These are phyloP conservation scores for Cephus spinipes DNA, from an alignment of 2,888 invertebrate species.

Conservation along the genomic window DNA sequence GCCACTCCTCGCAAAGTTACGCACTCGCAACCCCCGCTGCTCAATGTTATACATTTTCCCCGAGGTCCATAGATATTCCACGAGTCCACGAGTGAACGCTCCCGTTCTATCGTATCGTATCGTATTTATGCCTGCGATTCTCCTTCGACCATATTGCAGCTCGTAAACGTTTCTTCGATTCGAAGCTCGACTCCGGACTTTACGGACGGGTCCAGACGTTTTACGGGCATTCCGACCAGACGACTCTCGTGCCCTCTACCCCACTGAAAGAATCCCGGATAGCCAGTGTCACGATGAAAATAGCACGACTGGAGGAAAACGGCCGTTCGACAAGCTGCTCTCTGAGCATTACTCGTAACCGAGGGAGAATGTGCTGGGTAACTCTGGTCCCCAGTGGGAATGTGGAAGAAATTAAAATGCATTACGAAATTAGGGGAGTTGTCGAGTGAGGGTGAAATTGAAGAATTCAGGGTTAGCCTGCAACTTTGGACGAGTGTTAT, in stretches of 20 bases:
- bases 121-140: not conserved
- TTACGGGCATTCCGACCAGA: not conserved
- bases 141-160: not conserved
- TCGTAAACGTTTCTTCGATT: not conserved
- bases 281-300: not conserved
- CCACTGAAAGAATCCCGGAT: not conserved
- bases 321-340: not conserved
- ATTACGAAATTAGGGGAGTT: constrained; percentile 23
- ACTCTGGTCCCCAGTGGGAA: constrained; percentile 10
- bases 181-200: not conserved
- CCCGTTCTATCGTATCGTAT: not conserved
- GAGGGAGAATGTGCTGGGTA: not conserved
- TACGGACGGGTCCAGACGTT: not conserved
- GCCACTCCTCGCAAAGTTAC: constrained; percentile 40
- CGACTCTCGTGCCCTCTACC: not conserved
- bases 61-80: not conserved
- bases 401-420: constrained; percentile 45
- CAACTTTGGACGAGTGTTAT: not conserved
- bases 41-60: constrained; percentile 8
- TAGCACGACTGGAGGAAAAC: not conserved
- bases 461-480: constrained; percentile 28
- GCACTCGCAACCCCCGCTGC: constrained; percentile 2
- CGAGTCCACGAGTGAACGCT: not conserved
- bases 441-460: constrained; percentile 22
- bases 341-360: not conserved